A percentile compares a stretch with the other conserved stretches of the same genome.
phyloP scores from a whole-genome alignment of 2,888 invertebrate species.

The Melipona beecheii region DNA sequence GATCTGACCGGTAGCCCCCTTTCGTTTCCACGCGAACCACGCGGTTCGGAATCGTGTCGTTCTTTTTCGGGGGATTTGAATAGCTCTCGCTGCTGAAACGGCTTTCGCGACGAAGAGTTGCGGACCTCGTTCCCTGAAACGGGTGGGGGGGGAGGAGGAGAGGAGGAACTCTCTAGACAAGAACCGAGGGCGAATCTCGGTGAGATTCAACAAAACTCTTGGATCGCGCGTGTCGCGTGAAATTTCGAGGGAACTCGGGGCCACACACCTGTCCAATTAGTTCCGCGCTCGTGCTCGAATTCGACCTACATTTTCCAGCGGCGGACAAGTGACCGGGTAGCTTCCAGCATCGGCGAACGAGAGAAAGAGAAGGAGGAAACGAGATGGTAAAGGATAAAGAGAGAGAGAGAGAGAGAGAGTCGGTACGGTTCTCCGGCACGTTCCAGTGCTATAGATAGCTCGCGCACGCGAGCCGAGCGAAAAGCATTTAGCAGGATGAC shows the following conservation, averaged over 20 bases:
- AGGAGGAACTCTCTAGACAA: not conserved
- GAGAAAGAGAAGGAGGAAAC: constrained; percentile 22
- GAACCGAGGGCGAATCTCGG: not conserved
- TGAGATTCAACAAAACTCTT: not conserved
- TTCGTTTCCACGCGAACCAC: constrained; percentile 35
- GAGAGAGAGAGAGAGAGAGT: constrained; percentile 38
- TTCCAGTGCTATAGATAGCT: constrained; percentile 71
- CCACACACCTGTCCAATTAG: constrained; percentile 72
- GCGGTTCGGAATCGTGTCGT: constrained; percentile 40
- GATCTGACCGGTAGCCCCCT: constrained; percentile 46
- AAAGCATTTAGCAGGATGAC: constrained; percentile 82
- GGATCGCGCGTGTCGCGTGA: constrained; percentile 13
- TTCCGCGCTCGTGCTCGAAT: constrained; percentile 65
- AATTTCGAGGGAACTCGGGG: constrained; percentile 13
- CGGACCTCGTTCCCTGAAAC: too few species aligned
- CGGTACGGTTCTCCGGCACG: constrained; percentile 64
- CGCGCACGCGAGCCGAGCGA: constrained; percentile 64
- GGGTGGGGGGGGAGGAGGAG: too few species aligned
- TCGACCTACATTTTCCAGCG: constrained; percentile 71
- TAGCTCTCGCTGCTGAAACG: not conserved
- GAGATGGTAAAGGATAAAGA: constrained; percentile 26
- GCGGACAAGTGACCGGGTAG: constrained; percentile 70
- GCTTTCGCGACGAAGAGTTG: not conserved
- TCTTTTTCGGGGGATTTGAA: constrained; percentile 25
- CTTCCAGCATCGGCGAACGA: constrained; percentile 62